These are phyloP conservation scores for Venustaconcha ellipsiformis DNA, from an alignment of 1,140 invertebrate genomes.

Conservation along the genomic window DNA sequence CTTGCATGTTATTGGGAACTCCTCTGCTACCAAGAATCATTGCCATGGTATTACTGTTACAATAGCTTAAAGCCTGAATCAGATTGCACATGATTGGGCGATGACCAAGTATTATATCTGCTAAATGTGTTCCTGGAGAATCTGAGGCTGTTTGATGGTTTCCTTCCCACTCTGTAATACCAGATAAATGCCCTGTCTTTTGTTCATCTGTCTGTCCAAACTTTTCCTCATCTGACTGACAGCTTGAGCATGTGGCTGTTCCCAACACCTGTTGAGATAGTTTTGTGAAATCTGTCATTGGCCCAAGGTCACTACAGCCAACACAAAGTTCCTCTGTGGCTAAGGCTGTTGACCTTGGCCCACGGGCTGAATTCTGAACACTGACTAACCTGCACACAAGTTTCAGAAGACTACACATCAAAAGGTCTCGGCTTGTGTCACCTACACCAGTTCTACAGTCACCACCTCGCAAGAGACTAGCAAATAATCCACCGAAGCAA, in stretches of 20 bases:
- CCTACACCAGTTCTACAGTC: conserved; percentile 71
- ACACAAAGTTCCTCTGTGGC: conserved; percentile 8
- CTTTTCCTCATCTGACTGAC: conserved; percentile 62
- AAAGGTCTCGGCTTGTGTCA: conserved; percentile 75
- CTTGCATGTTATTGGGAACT: conserved; percentile 50
- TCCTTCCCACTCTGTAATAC: conserved; percentile 14
- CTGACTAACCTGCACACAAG: conserved; percentile 78
- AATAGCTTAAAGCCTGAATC: conserved; percentile 72
- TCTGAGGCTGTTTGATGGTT: conserved; percentile 12
- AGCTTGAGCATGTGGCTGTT: conserved; percentile 28
- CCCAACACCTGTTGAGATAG: conserved; percentile 46
- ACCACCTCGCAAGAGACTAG: conserved; percentile 76
- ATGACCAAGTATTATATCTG: conserved; percentile 65
- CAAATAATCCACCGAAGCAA: conserved; percentile 76
- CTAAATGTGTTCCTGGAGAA: conserved; percentile 39
- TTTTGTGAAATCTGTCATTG: conserved; percentile 51
- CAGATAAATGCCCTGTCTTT: conserved; percentile 34
- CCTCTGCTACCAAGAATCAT: conserved; percentile 61
- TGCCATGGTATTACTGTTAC: conserved; percentile 75
- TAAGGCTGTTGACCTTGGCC: conserved; percentile 37
- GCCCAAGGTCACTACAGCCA: conserved; percentile 38
- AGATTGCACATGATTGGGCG: conserved; percentile 82
- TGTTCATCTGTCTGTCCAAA: conserved; percentile 53
- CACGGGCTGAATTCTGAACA: conserved; percentile 69
- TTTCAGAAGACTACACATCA: conserved; percentile 79